These are phyloP conservation scores for Drosophila nigricruria DNA, from an alignment of 2,888 invertebrate genomes.

Conservation along the genomic window DNA sequence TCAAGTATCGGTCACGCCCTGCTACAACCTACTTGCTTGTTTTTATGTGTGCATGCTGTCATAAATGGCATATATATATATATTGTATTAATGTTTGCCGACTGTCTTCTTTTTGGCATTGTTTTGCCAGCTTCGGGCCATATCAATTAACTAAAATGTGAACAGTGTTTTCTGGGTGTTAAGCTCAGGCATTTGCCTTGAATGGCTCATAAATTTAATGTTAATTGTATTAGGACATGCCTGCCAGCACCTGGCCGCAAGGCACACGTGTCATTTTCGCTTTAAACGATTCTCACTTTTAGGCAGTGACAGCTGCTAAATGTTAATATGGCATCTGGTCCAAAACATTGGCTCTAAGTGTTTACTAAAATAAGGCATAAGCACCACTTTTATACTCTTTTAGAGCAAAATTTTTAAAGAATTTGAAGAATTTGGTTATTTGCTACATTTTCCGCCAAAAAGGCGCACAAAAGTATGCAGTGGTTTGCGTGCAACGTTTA, in stretches of 20 bases:
- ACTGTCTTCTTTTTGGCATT: conserved; percentile 34
- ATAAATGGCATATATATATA: conserved; percentile 23
- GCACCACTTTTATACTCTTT: too few species aligned
- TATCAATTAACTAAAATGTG: conserved; percentile 71
- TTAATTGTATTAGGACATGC: conserved; percentile 61
- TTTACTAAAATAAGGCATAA: not conserved
- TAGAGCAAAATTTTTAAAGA: too few species aligned
- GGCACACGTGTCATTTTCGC: conserved; percentile 12
- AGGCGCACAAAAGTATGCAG: conserved; percentile 37
- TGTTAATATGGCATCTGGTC: conserved; percentile 23
- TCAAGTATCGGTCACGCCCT: not conserved
- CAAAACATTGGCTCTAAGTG: not conserved
- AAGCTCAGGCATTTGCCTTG: conserved; percentile 45
- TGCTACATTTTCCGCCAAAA: not conserved
- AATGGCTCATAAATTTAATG: conserved; percentile 73
- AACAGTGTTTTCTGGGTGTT: conserved; percentile 21
- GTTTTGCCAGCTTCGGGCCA: conserved; percentile 39
- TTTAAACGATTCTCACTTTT: conserved; percentile 20
- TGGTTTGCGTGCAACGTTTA: not conserved
- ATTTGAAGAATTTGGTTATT: too few species aligned
- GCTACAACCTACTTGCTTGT: not conserved
- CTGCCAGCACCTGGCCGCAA: conserved; percentile 39
- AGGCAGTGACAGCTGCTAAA: conserved; percentile 28
- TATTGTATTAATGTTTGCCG: conserved; percentile 23
- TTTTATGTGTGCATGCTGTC: conserved; percentile 11